Evolutionary conservation across 2,888 invertebrate species (phyloP).

Genomic region (Marasmarcha lunaedactyla): DNA sequence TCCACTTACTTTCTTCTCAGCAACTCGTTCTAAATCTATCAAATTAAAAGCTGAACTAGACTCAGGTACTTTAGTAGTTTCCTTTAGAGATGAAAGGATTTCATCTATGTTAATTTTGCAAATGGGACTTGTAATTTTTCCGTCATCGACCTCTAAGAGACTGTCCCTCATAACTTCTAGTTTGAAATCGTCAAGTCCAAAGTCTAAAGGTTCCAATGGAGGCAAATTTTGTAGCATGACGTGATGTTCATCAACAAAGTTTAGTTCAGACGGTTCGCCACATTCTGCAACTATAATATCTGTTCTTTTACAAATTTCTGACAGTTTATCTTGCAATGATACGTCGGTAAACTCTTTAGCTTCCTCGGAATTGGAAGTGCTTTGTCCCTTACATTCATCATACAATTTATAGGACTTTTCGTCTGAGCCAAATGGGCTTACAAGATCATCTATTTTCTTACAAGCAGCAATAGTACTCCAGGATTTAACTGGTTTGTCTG

Average conservation of each 20-base stretch:
- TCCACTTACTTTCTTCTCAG: slow-evolving; percentile 43
- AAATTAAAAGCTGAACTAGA: slow-evolving; percentile 45
- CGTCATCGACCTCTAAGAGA: slow-evolving; percentile 41
- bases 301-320: slow-evolving; percentile 52
- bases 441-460: slow-evolving; percentile 33
- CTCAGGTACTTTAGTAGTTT: slow-evolving; percentile 41
- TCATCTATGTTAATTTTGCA: slow-evolving; percentile 60
- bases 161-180: slow-evolving; percentile 59
- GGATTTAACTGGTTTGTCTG: slow-evolving; percentile 39
- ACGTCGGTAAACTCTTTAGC: slow-evolving; percentile 26
- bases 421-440: slow-evolving; percentile 23
- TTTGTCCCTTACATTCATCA: slow-evolving; percentile 5
- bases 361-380: slow-evolving; percentile 11
- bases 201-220: slow-evolving; percentile 47
- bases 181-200: slow-evolving; percentile 54
- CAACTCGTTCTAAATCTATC: slow-evolving; percentile 52
- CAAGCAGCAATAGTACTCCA: slow-evolving; percentile 54
- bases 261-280: slow-evolving; percentile 49
- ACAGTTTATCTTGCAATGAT: slow-evolving; percentile 50
- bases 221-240: slow-evolving; percentile 43
- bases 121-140: slow-evolving; percentile 46
- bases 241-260: slow-evolving; percentile 60
- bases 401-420: slow-evolving; percentile 4
- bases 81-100: slow-evolving; percentile 53
- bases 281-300: slow-evolving; percentile 64